Evolutionary conservation across 2,797 vertebrate species (phyloP).

Genomic region (Rhabdomys pumilio): DNA sequence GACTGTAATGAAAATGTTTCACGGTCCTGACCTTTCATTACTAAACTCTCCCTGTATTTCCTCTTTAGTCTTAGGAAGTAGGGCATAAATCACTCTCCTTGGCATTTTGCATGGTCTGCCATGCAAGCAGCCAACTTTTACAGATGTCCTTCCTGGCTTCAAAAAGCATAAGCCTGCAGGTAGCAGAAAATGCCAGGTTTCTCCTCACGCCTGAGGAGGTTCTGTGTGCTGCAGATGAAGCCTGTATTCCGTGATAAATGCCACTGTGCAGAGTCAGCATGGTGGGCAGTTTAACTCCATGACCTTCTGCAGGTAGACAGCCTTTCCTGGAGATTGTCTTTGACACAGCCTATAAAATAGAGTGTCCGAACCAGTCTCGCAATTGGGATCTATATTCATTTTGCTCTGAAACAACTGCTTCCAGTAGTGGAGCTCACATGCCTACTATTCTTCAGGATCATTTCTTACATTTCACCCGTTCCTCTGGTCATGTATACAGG

Average conservation of each 20-base stretch:
- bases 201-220: constrained; percentile 72
- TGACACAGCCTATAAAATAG: constrained; percentile 79
- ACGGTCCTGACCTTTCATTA: constrained; percentile 69
- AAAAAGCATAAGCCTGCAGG: constrained; percentile 74
- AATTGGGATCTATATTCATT: constrained; percentile 77
- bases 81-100: constrained; percentile 83
- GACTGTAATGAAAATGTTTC: constrained; percentile 67
- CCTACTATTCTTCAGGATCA: constrained; percentile 38
- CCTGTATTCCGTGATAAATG: constrained; percentile 78
- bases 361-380: constrained; percentile 72
- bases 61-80: constrained; percentile 70
- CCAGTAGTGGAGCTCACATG: constrained; percentile 41
- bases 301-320: constrained; percentile 83
- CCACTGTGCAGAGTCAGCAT: constrained; percentile 80
- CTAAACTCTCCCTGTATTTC: constrained; percentile 66
- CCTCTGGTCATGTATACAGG: background rate
- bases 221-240: constrained; percentile 75
- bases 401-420: constrained; percentile 66
- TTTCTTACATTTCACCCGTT: constrained; percentile 71
- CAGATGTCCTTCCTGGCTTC: constrained; percentile 85
- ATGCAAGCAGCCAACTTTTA: constrained; percentile 81
- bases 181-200: constrained; percentile 83
- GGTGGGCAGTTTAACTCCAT: constrained; percentile 82
- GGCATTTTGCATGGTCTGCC: constrained; percentile 77
- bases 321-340: constrained; percentile 78